Evolutionary conservation across 2,888 invertebrate species (phyloP), one percentile per base, ranked within the genome.

Genomic region (Altica lythri): DNA sequence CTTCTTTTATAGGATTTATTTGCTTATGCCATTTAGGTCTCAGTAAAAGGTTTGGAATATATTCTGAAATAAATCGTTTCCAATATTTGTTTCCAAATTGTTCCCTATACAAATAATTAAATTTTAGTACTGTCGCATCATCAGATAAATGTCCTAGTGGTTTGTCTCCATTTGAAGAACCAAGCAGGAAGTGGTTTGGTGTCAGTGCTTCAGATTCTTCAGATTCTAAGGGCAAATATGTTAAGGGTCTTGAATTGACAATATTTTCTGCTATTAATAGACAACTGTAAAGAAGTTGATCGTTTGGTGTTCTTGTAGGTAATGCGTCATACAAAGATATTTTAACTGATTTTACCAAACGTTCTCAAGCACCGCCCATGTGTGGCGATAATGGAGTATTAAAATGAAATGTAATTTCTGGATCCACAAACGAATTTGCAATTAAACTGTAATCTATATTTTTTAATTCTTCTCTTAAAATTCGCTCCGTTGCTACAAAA

Each of bases 191-290:
- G 25, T 48, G 48, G 16, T 53, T 53, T n/a, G 47, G 53, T 1
- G 42, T 47, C 4, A 53, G 25, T 8, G 46, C 46, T 9, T 51
- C 51, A 6, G 38, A 32, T 35, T 51, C 37, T 1, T 51, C 42
- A 12, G 46, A 25, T n/a, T 51, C 51, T 17, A 55, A 43, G 9
- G 55, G 49, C 16, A 50, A 12, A 16, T 55, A 55, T 10, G 51
- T 46, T 2, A 55, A 32, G 6, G 51, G 47, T 43, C 55, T 51
- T n/a, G 55, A 52, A 27, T 52, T 55, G 6, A 55, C 46, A 9
- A 55, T n/a, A 35, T 47, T 51, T 45, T 45, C 50, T 32, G 48
- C 47, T 13, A 43, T 19, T 10, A 47, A 34, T n/a, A 56, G 37
- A 32, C 43, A 38, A 34, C 25, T 44, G 0, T 17, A 22, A 2